Evolutionary conservation across 2,113 vertebrate species (phyloP), one percentile per base, ranked within the genome.

Genomic region (Oenanthe melanoleuca): DNA sequence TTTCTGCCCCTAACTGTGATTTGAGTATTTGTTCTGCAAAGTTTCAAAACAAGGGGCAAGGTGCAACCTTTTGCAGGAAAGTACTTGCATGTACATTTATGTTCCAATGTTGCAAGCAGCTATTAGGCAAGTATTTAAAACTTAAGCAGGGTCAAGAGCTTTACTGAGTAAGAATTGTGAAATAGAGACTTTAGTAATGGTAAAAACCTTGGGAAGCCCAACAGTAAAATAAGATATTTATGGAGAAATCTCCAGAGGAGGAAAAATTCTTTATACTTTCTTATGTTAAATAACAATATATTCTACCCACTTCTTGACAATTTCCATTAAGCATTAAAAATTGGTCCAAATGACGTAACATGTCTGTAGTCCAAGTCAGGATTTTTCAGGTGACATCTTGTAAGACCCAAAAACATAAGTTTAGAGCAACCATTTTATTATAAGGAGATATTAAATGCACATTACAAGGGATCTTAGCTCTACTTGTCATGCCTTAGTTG

Each of bases 351-450:
- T 26, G 13, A 24, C 20, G 9, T 40, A 66, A 67, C 8, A 45
- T 14, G 16, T 31, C 10, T 42, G 19, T 59, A 65, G 10, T n/a
- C 10, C 22, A 73, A 60, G 50, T 2, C 14, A 78, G 26, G 12
- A 55, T 71, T 78, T 88, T 71, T 26, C 15, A 44, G 40, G 10
- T 60, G 59, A 71, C 8, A 8, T 71, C 77, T 60, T 59, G 5
- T 14, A 65, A 73, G 12, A 63, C 8, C 1, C 11, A 84, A 60
- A 74, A 23, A 8, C 13, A 60, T 42, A 49, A 72, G 11, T 15
- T 89, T 86, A 59, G 87, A 94, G 64, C 16, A 81, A 77, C 31
- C 73, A 81, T 73, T 64, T 96, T 19, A 74, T 55, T 69, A 52
- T 44, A 75, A 92, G 56, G 57, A 79, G 12, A 63, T 92, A 95